Base-by-base conservation (phyloP, 2,888 invertebrate species). In the Drosophila fungiperda region DNA sequence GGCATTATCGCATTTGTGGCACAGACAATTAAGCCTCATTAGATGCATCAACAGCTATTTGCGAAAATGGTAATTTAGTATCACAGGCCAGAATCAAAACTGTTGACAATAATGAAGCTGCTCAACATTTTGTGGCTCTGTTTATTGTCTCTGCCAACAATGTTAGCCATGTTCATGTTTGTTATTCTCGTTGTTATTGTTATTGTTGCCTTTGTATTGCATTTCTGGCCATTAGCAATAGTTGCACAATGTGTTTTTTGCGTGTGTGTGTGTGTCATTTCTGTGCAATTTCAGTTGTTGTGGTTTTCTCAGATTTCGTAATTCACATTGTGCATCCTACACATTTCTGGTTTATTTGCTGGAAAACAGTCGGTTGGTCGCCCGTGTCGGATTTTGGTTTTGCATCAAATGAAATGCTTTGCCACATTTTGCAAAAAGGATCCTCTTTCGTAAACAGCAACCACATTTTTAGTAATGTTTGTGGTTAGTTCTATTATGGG, bases 31-130 rank as follows among this genome's bases (percentile, higher is more conserved):
- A 5, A 6, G 26, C 50, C 50, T 69, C 62, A 76, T 73, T 76
- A 76, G 35, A 29, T 9, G 57, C 42, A 38, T 63, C 38, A 52
- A 67, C 32, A 32, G 23, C 32, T 20, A 60, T 52, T 59, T 64
- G 49, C 40, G 29, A 29, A 63, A 58, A 62, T 49, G 49, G 26
- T 17, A n/a, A 62, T 50, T 68, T 36, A 11, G 17, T n/a, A 33
- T 20, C 59, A 32, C 6, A n/a, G 32, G 40, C 23, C 57, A 9
- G 38, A n/a, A 50, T 29, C 53, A 33, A 26, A 72, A 58, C 58
- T 76, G 83, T 76, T 73, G 76, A 87, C 83, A 83, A 69, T 83
- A 84, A 87, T 85, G 77, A 74, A 83, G 84, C 87, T 74, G 80
- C 50, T 83, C 62, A 79, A 81, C 83, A 84, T 80, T 83, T 72